These are phyloP conservation scores for Helarctos malayanus DNA, from an alignment of 2,797 vertebrate genomes.

Conservation along the genomic window DNA sequence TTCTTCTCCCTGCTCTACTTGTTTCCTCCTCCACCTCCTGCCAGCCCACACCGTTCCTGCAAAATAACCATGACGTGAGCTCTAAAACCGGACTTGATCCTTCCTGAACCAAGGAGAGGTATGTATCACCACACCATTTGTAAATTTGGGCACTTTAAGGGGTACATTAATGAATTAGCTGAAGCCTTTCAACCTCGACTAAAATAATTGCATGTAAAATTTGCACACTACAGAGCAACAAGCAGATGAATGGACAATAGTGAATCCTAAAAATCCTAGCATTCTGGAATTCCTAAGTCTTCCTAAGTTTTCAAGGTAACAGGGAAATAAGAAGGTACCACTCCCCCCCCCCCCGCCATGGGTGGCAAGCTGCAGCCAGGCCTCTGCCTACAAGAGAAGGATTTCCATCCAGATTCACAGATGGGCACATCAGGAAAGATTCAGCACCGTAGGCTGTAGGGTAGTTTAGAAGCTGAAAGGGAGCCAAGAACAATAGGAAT, in stretches of 20 bases:
- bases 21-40: not conserved
- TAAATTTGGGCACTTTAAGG: not conserved
- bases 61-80: not conserved
- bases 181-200: not conserved
- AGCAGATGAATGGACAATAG: too few species aligned
- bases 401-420: not conserved
- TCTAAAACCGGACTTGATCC: not conserved
- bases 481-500: accelerated
- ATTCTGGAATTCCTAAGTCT: not conserved
- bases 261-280: not conserved
- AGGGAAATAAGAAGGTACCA: too few species aligned
- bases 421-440: not conserved
- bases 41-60: not conserved
- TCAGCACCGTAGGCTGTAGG: not conserved
- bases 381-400: not conserved
- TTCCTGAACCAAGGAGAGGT: not conserved
- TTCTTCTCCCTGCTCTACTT: not conserved
- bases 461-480: not conserved
- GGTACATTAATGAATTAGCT: not conserved
- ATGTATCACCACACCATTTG: not conserved
- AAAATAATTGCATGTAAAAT: not conserved
- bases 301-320: not conserved
- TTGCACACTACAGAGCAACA: not conserved
- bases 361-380: not conserved
- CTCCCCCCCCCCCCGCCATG: not conserved